These are phyloP conservation scores for Atta colombica DNA, from an alignment of 1,140 invertebrate genomes.

Conservation along the genomic window DNA sequence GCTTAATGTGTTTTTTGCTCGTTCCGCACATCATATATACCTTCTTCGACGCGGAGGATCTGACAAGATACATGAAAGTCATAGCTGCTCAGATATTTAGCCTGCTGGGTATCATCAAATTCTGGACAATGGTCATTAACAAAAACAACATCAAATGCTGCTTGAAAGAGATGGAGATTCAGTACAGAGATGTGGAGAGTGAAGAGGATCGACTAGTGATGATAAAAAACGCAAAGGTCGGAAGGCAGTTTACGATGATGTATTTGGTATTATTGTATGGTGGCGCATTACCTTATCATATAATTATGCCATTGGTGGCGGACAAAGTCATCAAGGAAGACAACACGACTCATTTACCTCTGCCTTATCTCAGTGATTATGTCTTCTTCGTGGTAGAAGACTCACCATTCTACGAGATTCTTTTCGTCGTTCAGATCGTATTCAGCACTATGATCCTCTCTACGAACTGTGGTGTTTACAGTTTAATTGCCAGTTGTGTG, in stretches of 20 bases:
- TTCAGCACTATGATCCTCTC: conserved; percentile 81
- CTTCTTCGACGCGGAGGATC: conserved; percentile 80
- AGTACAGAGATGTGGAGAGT: conserved; percentile 74
- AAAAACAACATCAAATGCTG: conserved; percentile 77
- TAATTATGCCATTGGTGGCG: conserved; percentile 80
- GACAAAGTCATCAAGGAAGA: conserved; percentile 75
- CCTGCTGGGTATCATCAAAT: conserved; percentile 80
- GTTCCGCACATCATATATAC: conserved; percentile 80
- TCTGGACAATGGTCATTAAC: conserved; percentile 80
- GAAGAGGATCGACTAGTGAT: conserved; percentile 77
- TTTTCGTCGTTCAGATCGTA: conserved; percentile 80
- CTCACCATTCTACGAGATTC: conserved; percentile 78
- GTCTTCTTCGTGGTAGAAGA: conserved; percentile 79
- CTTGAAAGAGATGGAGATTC: conserved; percentile 77
- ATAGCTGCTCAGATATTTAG: conserved; percentile 82
- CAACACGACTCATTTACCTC: conserved; percentile 79
- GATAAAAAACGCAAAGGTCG: conserved; percentile 79
- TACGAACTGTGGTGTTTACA: conserved; percentile 82
- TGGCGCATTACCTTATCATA: conserved; percentile 82
- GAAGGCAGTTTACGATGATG: conserved; percentile 78
- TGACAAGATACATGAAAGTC: conserved; percentile 81
- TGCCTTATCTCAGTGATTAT: conserved; percentile 82
- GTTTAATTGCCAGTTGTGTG: conserved; percentile 78
- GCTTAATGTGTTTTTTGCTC: conserved; percentile 79
- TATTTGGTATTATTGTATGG: conserved; percentile 80